Conservation (phyloP, 2,888 invertebrate species). For the Druceiella hillmani region DNA sequence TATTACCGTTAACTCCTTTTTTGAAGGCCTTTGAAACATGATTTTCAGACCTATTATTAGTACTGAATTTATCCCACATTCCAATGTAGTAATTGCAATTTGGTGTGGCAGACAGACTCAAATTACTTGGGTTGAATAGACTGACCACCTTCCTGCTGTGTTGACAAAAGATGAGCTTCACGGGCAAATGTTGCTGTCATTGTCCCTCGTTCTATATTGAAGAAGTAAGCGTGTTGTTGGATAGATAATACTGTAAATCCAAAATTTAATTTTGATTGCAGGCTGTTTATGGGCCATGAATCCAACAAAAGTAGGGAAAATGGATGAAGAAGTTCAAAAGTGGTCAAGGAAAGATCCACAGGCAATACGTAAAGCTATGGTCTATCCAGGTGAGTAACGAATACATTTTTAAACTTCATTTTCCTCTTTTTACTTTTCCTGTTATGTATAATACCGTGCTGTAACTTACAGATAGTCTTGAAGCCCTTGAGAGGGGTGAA, state of each 20-base stretch:
- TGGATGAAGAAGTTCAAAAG: conserved; percentile 97
- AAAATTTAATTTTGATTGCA: conserved; percentile 26
- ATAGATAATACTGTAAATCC: neutral
- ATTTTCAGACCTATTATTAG: too few species aligned
- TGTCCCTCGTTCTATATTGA: too few species aligned
- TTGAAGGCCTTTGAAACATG: too few species aligned
- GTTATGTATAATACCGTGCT: conserved; percentile 10
- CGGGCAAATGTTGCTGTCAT: too few species aligned
- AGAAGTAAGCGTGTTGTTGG: too few species aligned
- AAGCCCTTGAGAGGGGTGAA: conserved; percentile 79
- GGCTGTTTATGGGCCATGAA: conserved; percentile 96
- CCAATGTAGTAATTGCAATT: too few species aligned
- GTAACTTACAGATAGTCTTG: conserved; percentile 61
- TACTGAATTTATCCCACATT: too few species aligned
- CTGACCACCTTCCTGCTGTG: too few species aligned
- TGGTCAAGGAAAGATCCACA: conserved; percentile 95
- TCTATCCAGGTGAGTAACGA: conserved; percentile 73
- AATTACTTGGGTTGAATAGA: too few species aligned
- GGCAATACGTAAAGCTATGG: conserved; percentile 91
- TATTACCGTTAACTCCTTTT: too few species aligned
- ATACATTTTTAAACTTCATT: conserved; percentile 6
- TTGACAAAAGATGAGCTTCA: too few species aligned
- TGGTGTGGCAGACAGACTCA: too few species aligned
- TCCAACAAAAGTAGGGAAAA: conserved; percentile 89
- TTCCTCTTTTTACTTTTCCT: neutral